Evolutionary conservation across 2,888 invertebrate species (phyloP).

Genomic region (Caenorhabditis plicata): DNA sequence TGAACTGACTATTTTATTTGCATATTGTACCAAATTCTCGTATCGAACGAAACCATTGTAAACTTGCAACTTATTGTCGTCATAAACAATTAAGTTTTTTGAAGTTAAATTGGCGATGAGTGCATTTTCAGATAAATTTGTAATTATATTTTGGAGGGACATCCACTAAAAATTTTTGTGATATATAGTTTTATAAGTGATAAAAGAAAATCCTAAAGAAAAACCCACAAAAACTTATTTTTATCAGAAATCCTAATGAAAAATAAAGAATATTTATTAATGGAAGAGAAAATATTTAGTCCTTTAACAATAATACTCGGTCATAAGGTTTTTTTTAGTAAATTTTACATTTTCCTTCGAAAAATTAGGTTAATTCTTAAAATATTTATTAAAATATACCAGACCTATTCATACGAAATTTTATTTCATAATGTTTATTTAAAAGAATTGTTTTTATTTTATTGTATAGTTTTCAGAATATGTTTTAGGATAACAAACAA

Average conservation of each 20-base stretch:
- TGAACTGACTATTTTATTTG: slow-evolving; percentile 22
- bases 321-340: too few relatives aligned
- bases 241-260: too few relatives aligned
- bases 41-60: slow-evolving; percentile 14
- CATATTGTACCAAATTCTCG: slow-evolving; percentile 9
- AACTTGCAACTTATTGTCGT: slow-evolving; percentile 12
- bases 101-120: slow-evolving; percentile 8
- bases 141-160: slow-evolving; percentile 10
- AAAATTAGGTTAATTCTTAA: too few relatives aligned
- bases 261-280: not conserved
- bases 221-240: too few relatives aligned
- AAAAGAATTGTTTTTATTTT: not conserved
- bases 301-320: too few relatives aligned
- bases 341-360: too few relatives aligned
- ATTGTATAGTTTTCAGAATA: too few relatives aligned
- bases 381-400: too few relatives aligned
- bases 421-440: not conserved
- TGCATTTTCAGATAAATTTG: slow-evolving; percentile 9
- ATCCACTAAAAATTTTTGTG: too few relatives aligned
- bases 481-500: not conserved
- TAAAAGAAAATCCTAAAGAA: not conserved
- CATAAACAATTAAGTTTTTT: slow-evolving; percentile 14
- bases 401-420: not conserved
- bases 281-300: too few relatives aligned
- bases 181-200: not conserved